Percentiles rank a stretch among this genome's conserved stretches.
Evolutionary conservation across 2,113 vertebrate species (phyloP).

Genomic region (Physeter macrocephalus): DNA sequence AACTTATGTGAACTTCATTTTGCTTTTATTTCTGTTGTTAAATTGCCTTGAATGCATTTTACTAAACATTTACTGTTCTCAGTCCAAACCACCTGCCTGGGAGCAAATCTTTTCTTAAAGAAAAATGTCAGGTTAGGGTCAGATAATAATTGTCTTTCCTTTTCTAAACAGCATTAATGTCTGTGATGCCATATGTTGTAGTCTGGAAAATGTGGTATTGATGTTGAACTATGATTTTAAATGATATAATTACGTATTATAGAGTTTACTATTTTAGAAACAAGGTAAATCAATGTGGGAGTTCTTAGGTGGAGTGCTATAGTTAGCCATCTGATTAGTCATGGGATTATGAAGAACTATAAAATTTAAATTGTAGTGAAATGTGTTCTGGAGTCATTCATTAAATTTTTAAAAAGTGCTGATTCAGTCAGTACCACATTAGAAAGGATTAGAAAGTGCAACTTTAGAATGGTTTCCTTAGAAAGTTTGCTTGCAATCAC

Average conservation of each 20-base stretch:
- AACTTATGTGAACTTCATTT: background rate
- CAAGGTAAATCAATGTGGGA: background rate
- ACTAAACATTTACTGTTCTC: background rate
- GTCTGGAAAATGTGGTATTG: background rate
- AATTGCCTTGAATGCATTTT: background rate
- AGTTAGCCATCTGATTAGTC: background rate
- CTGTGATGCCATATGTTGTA: background rate
- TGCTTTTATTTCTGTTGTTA: background rate
- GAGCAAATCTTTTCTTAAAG: background rate
- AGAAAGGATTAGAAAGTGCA: background rate
- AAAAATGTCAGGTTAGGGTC: background rate
- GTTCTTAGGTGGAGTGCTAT: background rate
- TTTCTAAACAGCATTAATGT: background rate
- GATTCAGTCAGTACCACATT: background rate
- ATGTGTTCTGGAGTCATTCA: background rate
- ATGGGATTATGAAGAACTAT: background rate
- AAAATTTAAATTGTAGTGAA: background rate
- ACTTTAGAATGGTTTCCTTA: background rate
- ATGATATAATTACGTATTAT: background rate
- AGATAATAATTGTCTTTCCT: background rate
- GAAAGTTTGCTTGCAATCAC: background rate
- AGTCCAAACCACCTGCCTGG: background rate
- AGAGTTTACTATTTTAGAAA: background rate
- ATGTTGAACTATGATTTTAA: background rate
- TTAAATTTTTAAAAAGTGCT: background rate